These are phyloP conservation scores for Apostichopus parvimensis DNA, from an alignment of 35 echinoderm and acorn worm species.

Conservation along the genomic window DNA sequence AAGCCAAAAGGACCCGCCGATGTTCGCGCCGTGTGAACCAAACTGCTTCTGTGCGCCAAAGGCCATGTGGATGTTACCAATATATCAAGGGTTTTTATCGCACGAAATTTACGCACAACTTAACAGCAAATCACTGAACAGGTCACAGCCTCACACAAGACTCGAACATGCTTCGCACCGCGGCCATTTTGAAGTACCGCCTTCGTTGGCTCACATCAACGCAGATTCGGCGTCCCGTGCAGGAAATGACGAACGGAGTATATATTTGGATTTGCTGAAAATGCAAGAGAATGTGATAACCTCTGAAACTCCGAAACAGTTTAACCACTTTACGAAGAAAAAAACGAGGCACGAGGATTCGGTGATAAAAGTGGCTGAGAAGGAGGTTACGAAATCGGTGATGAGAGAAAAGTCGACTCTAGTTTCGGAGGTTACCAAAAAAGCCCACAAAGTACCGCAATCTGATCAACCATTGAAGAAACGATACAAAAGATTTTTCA, in stretches of 20 bases:
- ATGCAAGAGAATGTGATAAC: conserved; percentile 23
- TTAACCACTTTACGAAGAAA: conserved; percentile 9
- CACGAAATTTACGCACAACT: conserved; percentile 48
- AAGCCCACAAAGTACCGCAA: conserved; percentile 15
- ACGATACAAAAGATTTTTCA: conserved; percentile 47
- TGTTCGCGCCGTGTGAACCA: conserved; percentile 1
- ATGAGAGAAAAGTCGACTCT: neutral
- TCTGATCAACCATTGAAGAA: conserved; percentile 44
- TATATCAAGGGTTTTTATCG: conserved; percentile 43
- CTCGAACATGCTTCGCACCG: neutral
- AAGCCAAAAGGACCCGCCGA: neutral
- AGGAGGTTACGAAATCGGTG: neutral
- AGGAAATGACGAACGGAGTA: conserved; percentile 1
- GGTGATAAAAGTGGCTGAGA: neutral
- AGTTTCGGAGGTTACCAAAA: neutral
- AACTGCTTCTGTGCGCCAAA: conserved; percentile 37
- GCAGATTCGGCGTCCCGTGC: conserved; percentile 22
- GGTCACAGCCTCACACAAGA: neutral
- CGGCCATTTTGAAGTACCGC: neutral
- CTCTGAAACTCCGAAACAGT: neutral
- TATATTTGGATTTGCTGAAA: conserved; percentile 42
- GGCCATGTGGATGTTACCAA: conserved; percentile 47
- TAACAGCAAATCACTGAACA: neutral
- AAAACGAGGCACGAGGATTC: neutral
- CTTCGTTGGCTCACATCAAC: neutral